These are phyloP conservation scores for Ferdinandea cuprea DNA, from an alignment of 2,888 invertebrate species.

Conservation along the genomic window DNA sequence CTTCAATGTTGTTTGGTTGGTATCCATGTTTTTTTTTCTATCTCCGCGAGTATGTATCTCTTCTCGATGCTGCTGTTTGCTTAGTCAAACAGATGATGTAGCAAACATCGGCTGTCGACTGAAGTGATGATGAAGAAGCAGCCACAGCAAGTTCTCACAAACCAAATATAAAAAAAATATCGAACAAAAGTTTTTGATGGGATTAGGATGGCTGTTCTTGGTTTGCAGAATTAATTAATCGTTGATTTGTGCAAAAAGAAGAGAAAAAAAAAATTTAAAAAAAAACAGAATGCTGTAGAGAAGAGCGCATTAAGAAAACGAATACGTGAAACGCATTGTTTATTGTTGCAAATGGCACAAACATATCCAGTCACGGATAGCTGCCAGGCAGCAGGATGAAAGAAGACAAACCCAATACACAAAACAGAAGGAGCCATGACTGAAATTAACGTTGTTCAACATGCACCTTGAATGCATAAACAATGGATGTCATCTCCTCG, in stretches of 20 bases:
- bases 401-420: background rate
- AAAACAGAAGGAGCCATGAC: slow-evolving; percentile 53
- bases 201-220: slow-evolving; percentile 28
- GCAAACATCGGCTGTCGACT: slow-evolving; percentile 1
- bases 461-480: slow-evolving; percentile 73
- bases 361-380: background rate
- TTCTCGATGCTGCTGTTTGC: slow-evolving; percentile 2
- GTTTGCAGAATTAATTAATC: slow-evolving; percentile 54
- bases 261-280: slow-evolving; percentile 1
- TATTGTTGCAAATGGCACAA: slow-evolving; percentile 37
- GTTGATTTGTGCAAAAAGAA: slow-evolving; percentile 26
- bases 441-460: slow-evolving; percentile 72
- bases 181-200: slow-evolving; percentile 31
- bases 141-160: background rate
- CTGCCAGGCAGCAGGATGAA: slow-evolving; percentile 10
- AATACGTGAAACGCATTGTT: slow-evolving; percentile 56
- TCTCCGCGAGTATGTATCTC: slow-evolving; percentile 8
- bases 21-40: slow-evolving; percentile 2
- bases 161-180: slow-evolving; percentile 1
- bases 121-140: background rate
- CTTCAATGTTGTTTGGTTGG: slow-evolving; percentile 23
- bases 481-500: slow-evolving; percentile 64
- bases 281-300: slow-evolving; percentile 15
- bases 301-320: slow-evolving; percentile 27
- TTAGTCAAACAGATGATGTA: slow-evolving; percentile 4